These are phyloP conservation scores for Oeneis ivallda DNA, from an alignment of 2,888 invertebrate genomes.

Conservation along the genomic window DNA sequence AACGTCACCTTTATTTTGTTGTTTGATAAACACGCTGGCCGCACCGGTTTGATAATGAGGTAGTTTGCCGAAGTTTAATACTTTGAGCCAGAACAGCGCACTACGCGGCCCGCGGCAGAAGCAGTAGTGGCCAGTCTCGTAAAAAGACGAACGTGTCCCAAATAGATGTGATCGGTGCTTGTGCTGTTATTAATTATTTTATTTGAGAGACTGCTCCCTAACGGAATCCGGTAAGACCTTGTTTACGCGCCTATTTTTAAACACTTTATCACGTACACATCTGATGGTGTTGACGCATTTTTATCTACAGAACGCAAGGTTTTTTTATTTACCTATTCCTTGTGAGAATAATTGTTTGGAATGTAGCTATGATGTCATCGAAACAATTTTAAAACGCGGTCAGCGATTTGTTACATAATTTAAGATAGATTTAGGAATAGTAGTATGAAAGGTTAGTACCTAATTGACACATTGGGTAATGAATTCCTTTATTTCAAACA, in stretches of 20 bases:
- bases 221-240: conserved; percentile 36
- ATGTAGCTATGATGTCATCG: conserved; percentile 32
- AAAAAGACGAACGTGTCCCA: conserved; percentile 24
- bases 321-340: conserved; percentile 16
- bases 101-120: background rate
- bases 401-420: conserved; percentile 16
- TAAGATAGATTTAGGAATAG: conserved; percentile 2
- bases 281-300: background rate
- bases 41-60: conserved; percentile 3
- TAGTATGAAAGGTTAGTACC: background rate
- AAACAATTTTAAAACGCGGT: conserved; percentile 27
- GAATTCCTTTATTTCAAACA: too few species aligned
- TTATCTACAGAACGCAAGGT: conserved; percentile 11
- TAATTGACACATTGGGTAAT: background rate
- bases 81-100: background rate
- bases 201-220: conserved; percentile 12
- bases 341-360: conserved; percentile 3
- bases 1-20: conserved; percentile 1
- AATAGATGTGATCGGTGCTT: conserved; percentile 23
- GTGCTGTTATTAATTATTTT: conserved; percentile 32
- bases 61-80: background rate
- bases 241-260: conserved; percentile 35
- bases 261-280: background rate
- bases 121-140: conserved; percentile 27
- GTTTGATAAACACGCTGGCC: background rate